These are phyloP conservation scores for Oxystoma pomonae DNA, from an alignment of 2,888 invertebrate genomes.

Conservation along the genomic window DNA sequence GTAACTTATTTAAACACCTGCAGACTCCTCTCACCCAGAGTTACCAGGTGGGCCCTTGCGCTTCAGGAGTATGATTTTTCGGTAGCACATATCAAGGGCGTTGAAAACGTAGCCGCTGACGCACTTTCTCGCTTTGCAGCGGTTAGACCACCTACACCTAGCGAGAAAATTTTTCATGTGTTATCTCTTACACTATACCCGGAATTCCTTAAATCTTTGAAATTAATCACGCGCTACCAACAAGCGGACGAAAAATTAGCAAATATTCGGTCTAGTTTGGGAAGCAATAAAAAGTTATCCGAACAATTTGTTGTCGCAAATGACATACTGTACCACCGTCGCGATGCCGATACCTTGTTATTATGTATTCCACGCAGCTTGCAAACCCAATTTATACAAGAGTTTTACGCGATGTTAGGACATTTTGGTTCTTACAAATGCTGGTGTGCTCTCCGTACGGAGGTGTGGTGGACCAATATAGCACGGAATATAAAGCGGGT, in stretches of 20 bases:
- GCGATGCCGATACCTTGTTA: not conserved
- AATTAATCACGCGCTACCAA: not conserved
- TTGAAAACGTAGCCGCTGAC: not conserved
- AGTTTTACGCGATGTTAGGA: not conserved
- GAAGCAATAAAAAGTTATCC: not conserved
- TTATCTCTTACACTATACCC: not conserved
- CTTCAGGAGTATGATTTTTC: constrained; percentile 22
- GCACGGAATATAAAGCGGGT: not conserved
- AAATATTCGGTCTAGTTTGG: not conserved
- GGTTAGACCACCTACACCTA: constrained; percentile 1
- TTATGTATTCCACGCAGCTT: not conserved
- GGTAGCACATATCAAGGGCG: not conserved
- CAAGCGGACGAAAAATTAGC: constrained; percentile 1
- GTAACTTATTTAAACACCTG: constrained; percentile 21
- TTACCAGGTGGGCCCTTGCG: constrained; percentile 22
- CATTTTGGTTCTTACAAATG: constrained; percentile 2
- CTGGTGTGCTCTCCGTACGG: not conserved
- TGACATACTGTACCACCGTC: no score
- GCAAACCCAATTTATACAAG: not conserved
- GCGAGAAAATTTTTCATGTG: constrained; percentile 1
- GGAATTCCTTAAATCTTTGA: constrained; percentile 2
- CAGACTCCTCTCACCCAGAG: constrained; percentile 17
- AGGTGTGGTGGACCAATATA: not conserved
- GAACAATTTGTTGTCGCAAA: no score
- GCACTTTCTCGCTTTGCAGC: not conserved